A percentile compares a stretch with the other conserved stretches of the same genome.
Conservation (phyloP, 1,140 invertebrate species). For the Heliconius congener region DNA sequence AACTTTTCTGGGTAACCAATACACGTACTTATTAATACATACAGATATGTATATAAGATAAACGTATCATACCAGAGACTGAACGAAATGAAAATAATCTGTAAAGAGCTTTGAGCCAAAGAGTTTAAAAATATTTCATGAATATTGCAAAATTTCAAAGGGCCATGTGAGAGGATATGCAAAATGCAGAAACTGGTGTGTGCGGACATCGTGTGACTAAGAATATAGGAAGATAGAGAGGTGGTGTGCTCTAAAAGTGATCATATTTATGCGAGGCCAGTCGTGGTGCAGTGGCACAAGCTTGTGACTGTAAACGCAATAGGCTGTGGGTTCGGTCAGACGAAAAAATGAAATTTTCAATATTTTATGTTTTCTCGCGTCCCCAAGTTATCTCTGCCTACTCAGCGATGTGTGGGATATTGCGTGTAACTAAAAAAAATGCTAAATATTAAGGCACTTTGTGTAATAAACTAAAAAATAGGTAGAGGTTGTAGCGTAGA, state of each 20-base stretch:
- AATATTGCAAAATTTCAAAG: constrained; percentile 21
- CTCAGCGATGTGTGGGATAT: not conserved
- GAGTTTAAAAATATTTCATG: constrained; percentile 15
- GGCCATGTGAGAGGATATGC: constrained; percentile 17
- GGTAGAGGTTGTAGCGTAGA: too few species aligned
- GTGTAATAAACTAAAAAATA: not conserved
- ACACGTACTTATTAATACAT: not conserved
- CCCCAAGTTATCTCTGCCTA: not conserved
- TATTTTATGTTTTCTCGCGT: not conserved
- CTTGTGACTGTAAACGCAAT: not conserved
- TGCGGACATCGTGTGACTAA: not conserved
- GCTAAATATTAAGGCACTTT: too few species aligned
- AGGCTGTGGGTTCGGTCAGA: not conserved
- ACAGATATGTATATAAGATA: not conserved
- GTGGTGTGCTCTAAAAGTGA: not conserved
- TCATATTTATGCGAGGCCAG: not conserved
- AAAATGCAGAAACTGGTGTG: constrained; percentile 7
- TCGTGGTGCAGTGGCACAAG: too few species aligned
- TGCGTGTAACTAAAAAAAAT: not conserved
- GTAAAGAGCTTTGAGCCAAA: constrained; percentile 13
- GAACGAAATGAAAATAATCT: constrained; percentile 6
- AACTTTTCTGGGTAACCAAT: not conserved
- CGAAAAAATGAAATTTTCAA: not conserved
- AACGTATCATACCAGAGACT: not conserved
- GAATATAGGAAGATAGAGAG: not conserved